phyloP scores from a whole-genome alignment of 2,113 vertebrate species.

The Bombycilla garrulus region DNA sequence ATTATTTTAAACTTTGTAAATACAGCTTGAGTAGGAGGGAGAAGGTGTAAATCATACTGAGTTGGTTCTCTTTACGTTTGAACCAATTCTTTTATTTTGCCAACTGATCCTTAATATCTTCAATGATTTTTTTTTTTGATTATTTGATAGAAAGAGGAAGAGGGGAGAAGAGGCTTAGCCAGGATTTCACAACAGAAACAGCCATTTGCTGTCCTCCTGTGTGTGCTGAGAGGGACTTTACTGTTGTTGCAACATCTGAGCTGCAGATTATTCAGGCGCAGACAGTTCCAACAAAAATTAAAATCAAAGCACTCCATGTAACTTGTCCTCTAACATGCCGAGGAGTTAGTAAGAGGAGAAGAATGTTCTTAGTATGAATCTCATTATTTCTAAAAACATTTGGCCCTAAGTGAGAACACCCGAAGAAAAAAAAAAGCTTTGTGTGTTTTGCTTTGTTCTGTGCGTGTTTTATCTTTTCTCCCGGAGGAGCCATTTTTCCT shows the following conservation, averaged over 20 bases:
- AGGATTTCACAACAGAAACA: not conserved
- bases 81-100: not conserved
- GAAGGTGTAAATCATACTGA: not conserved
- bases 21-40: not conserved
- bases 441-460: conserved; percentile 15
- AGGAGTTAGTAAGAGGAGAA: conserved; percentile 6
- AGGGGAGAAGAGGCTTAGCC: not conserved
- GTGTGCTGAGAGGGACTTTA: not conserved
- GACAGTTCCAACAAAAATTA: conserved; percentile 33
- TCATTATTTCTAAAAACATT: conserved; percentile 51
- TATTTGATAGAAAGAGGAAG: not conserved
- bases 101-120: not conserved
- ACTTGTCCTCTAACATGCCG: not conserved
- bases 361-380: conserved; percentile 36
- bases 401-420: conserved; percentile 25
- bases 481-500: not conserved
- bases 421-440: not conserved
- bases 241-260: conserved; percentile 47
- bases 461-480: not conserved
- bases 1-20: not conserved
- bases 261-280: conserved; percentile 18
- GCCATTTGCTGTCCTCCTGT: not conserved
- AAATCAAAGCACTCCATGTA: conserved; percentile 39
- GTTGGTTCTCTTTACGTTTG: not conserved
- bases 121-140: not conserved